Conservation (phyloP, 1,140 invertebrate species). For the Schlechtendalia chinensis region DNA sequence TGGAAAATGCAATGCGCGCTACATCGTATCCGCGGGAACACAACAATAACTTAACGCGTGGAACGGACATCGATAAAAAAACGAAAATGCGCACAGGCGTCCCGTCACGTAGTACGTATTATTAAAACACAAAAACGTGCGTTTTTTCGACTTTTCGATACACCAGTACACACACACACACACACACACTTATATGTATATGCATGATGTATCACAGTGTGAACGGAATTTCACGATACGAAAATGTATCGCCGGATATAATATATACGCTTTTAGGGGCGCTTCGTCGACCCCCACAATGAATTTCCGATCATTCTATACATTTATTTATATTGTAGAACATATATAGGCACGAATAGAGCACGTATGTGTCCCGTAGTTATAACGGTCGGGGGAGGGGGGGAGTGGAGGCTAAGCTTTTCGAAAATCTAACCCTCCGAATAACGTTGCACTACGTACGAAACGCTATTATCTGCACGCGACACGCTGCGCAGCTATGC, state of each 20-base stretch:
- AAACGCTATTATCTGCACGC: slow-evolving; percentile 3
- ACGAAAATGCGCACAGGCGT: not conserved
- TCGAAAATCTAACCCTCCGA: slow-evolving; percentile 10
- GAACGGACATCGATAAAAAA: not conserved
- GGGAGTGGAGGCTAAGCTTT: not conserved
- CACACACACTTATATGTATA: not conserved
- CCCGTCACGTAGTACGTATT: slow-evolving; percentile 15
- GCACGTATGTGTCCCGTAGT: not conserved
- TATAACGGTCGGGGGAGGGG: not conserved
- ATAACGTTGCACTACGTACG: too few species aligned
- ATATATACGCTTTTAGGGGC: too few species aligned
- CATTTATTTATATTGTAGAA: too few species aligned
- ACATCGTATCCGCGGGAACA: too few species aligned
- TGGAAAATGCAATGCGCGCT: too few species aligned
- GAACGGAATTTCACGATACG: too few species aligned
- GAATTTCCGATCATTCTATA: too few species aligned
- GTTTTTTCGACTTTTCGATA: slow-evolving; percentile 17
- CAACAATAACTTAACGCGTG: too few species aligned
- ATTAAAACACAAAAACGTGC: not conserved
- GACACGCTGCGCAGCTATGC: not conserved
- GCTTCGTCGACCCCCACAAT: too few species aligned
- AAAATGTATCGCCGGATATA: too few species aligned
- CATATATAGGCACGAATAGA: not conserved
- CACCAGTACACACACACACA: too few species aligned
- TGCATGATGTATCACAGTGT: too few species aligned